Evolutionary conservation across 2,888 invertebrate genomes (phyloP).

Genomic region (Punctoribates punctum): DNA sequence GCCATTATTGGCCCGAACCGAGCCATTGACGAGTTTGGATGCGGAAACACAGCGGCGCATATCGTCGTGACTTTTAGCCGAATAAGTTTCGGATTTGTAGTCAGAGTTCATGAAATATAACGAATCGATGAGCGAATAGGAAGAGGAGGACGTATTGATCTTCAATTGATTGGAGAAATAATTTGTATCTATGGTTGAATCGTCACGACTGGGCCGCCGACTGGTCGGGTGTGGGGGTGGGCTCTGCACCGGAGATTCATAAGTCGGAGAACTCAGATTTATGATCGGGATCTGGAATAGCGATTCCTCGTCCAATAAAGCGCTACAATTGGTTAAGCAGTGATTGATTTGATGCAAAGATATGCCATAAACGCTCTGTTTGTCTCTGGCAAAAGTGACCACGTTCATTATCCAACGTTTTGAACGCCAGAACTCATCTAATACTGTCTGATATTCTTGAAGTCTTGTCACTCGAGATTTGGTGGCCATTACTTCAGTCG

Average conservation of each 20-base stretch:
- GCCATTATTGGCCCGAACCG: background rate
- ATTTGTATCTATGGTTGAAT: constrained; percentile 10
- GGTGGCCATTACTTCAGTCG: constrained; percentile 76
- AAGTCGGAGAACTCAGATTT: background rate
- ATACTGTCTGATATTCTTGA: constrained; percentile 74
- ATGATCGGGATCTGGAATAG: constrained; percentile 17
- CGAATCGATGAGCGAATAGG: constrained; percentile 25
- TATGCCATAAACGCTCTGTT: constrained; percentile 55
- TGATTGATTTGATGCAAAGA: constrained; percentile 49
- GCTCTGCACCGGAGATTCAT: background rate
- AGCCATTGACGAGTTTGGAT: constrained; percentile 9
- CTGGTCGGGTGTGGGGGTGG: constrained; percentile 7
- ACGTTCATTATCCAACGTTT: constrained; percentile 95
- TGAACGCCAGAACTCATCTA: constrained; percentile 87
- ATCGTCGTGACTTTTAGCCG: constrained; percentile 2
- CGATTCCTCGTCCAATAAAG: constrained; percentile 1
- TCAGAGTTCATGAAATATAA: constrained; percentile 25
- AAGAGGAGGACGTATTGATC: constrained; percentile 28
- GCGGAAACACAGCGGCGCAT: constrained; percentile 41
- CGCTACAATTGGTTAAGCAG: constrained; percentile 1
- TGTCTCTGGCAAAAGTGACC: constrained; percentile 86
- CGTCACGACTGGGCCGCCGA: constrained; percentile 25
- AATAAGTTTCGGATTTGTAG: constrained; percentile 13
- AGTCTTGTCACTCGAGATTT: constrained; percentile 77
- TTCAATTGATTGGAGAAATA: constrained; percentile 4